Base-by-base conservation (phyloP, 2,797 vertebrate species). In the Phrynocephalus vlangalii region DNA sequence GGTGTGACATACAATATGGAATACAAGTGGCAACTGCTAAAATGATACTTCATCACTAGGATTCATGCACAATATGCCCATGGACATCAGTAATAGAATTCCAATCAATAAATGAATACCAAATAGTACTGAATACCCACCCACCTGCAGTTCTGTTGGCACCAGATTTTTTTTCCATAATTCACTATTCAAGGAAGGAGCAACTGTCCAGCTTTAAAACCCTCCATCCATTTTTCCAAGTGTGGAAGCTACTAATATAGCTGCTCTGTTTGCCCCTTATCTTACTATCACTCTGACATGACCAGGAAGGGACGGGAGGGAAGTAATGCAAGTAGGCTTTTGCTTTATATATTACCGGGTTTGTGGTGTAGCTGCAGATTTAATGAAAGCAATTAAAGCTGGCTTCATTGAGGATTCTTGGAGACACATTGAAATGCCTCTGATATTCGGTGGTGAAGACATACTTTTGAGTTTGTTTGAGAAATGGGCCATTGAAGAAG, bases 371-470 rank as follows among this genome's bases (percentile, higher is more conserved):
- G 26, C 38, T 30, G 15, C 22, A 79, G 67, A 86, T 71, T 52
- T 71, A 86, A 86, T 71, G 67, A 33, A 48, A 79, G 50, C 71
- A 67, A 70, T 71, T 79, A 79, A 86, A 71, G 76, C 28, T 71
- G 63, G 24, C 30, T 86, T 48, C 48, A 71, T n/a, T 56, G 16
- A 22, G 48, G 50, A 56, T 71, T 15, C 44, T 71, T 79, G 26
- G 24, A 71, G 67, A 50, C 15, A 79, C 13, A 38, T 70, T 50
- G 30, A 56, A 70, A 8, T 71, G 22, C 66, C 70, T n/a, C 30
- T 52, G 63, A 56, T 33, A 63, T 52, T 79, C 8, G 30, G 5
- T 77, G 60, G 16, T 77, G 68, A 73, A 60, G 50, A 33, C 4
- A 68, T 33, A 22, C 20, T 22, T 79, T 50, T 7, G 63, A 24